Evolutionary conservation across 2,888 invertebrate genomes (phyloP).

Genomic region (Spilarctia lutea): DNA sequence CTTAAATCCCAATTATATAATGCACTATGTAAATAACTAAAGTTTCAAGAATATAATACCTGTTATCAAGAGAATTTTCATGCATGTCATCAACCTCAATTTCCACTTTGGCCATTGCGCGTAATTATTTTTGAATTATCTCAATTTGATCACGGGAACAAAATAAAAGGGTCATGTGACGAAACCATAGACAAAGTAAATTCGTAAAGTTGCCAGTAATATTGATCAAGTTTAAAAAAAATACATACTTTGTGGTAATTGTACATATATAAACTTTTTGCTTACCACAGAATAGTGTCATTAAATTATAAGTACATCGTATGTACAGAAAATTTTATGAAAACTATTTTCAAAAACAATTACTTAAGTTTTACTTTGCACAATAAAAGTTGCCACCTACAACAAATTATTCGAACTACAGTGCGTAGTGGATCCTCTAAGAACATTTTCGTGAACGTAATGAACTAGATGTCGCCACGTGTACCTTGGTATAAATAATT

Average conservation of each 20-base stretch:
- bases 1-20: conserved; percentile 76
- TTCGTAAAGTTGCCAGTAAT: conserved; percentile 33
- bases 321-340: neutral
- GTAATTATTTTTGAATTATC: conserved; percentile 89
- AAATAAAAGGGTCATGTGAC: conserved; percentile 91
- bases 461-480: neutral
- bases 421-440: neutral
- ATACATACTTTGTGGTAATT: neutral
- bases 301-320: neutral
- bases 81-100: conserved; percentile 87
- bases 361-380: neutral
- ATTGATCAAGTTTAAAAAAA: neutral
- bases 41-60: conserved; percentile 76
- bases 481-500: neutral
- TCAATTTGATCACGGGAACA: conserved; percentile 91
- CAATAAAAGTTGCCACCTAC: neutral
- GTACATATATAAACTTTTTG: neutral
- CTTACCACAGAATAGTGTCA: neutral
- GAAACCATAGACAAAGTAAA: conserved; percentile 67
- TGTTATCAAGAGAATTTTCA: conserved; percentile 87
- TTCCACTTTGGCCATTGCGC: conserved; percentile 82
- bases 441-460: neutral
- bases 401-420: neutral
- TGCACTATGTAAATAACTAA: conserved; percentile 49
- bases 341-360: neutral